Evolutionary conservation across 2,113 vertebrate genomes (phyloP), one percentile per base, ranked within the genome.

Genomic region (Nycticryphes semicollaris): DNA sequence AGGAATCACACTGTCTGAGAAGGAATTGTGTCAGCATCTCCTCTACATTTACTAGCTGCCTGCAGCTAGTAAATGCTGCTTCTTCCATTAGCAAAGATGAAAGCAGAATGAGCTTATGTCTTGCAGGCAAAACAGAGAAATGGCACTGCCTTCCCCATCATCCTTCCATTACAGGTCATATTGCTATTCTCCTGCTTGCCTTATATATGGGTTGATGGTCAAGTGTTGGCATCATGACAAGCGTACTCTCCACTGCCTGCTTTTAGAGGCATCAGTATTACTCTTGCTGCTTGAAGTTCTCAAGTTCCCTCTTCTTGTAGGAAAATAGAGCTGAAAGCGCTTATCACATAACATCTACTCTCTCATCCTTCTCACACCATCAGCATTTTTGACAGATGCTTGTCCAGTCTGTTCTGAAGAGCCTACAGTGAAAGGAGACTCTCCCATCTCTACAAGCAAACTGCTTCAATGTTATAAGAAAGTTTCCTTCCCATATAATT

Each of bases 1-100:
- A 91, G 93, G 37, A 87, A 31, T 39, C 64, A 13, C 16, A 16
- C 22, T 50, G 12, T 0, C 0, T 35, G n/a, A 0, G 0, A 51
- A 48, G 28, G 7, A 91, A n/a, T 12, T 39, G 23, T 63, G 56
- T 22, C 39, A 60, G 8, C 7, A 30, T 9, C 89, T 78, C 28
- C 37, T 84, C 48, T 39, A 48, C 43, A 93, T 11, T 13, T 12
- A 82, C 39, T 39, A 39, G 39, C 39, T 39, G 48, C 45, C 70
- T 45, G 62, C 66, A 79, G 69, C 35, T 22, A 35, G 35, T 10
- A 89, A 92, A 56, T 73, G 57, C 56, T 93, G 75, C 66, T 33
- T 78, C 16, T 91, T 82, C 77, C 74, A 68, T 95, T 78, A 94
- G 56, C 73, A 74, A 47, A 33, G 37, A 54, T 18, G 67, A 94